Conservation (phyloP, 1,140 invertebrate genomes). For the Drosophila hydei region DNA sequence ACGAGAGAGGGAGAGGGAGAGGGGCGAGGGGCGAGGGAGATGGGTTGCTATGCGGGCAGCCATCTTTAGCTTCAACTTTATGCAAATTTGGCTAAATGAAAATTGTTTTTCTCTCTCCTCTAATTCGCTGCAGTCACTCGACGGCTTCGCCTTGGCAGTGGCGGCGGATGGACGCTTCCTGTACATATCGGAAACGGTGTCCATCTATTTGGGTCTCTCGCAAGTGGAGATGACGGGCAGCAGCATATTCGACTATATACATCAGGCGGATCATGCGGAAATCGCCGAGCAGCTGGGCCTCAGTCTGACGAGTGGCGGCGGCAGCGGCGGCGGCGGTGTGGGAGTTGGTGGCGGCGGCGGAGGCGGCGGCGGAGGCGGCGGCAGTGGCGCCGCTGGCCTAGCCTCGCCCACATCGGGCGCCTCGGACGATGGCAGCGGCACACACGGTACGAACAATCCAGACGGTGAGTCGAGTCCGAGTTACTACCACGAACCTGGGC, state of each 20-base stretch:
- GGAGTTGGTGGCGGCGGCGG: slow-evolving; percentile 43
- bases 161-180: slow-evolving; percentile 97
- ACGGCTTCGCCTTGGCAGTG: slow-evolving; percentile 97
- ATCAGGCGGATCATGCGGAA: slow-evolving; percentile 96
- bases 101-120: slow-evolving; percentile 45
- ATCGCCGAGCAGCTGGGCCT: slow-evolving; percentile 97
- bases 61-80: slow-evolving; percentile 47
- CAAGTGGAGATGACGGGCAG: slow-evolving; percentile 99
- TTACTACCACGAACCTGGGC: slow-evolving; percentile 35
- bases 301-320: slow-evolving; percentile 88
- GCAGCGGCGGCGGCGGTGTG: slow-evolving; percentile 49
- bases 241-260: slow-evolving; percentile 99
- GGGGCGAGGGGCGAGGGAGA: not conserved
- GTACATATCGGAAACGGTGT: slow-evolving; percentile 99
- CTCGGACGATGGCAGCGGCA: slow-evolving; percentile 89
- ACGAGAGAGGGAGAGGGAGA: not conserved
- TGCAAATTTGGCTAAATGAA: slow-evolving; percentile 20
- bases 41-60: slow-evolving; percentile 22
- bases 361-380: too few relatives aligned
- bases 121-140: slow-evolving; percentile 91
- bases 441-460: slow-evolving; percentile 93
- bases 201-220: slow-evolving; percentile 98
- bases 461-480: slow-evolving; percentile 89
- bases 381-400: slow-evolving; percentile 86
- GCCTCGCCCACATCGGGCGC: slow-evolving; percentile 91